phyloP scores from a whole-genome alignment of 2,797 vertebrate species.

The Rhinella marina region DNA sequence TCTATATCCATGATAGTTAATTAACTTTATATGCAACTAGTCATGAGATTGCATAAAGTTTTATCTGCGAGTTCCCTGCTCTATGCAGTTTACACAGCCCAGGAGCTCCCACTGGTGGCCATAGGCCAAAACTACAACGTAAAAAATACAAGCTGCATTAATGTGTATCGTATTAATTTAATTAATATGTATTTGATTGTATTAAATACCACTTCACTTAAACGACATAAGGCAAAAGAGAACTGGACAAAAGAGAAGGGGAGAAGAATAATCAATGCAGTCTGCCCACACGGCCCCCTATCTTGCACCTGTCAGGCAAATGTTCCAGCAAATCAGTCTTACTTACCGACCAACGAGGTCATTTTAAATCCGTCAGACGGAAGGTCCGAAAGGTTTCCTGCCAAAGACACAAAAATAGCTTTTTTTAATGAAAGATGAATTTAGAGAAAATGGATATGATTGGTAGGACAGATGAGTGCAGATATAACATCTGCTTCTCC shows the following conservation, averaged over 20 bases:
- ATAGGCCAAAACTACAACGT: not conserved
- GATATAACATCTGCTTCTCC: not conserved
- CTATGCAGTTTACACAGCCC: not conserved
- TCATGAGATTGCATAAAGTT: not conserved
- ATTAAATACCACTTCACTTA: not conserved
- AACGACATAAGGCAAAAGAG: not conserved
- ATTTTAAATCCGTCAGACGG: constrained; percentile 43
- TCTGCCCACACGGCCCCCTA: not conserved
- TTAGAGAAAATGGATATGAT: not conserved
- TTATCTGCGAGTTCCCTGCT: not conserved
- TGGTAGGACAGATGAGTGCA: not conserved
- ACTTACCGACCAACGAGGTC: constrained; percentile 47
- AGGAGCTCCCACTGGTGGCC: constrained; percentile 21
- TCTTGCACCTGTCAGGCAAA: not conserved
- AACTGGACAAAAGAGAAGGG: not conserved
- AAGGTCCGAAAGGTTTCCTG: constrained; percentile 34
- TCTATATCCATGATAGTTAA: not conserved
- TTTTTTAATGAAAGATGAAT: not conserved
- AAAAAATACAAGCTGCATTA: not conserved
- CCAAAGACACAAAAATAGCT: not conserved
- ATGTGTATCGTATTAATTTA: too few relatives aligned
- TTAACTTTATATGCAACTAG: not conserved
- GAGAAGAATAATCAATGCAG: not conserved
- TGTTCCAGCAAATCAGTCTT: not conserved
- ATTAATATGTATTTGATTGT: not conserved